These are phyloP conservation scores for Lates japonicus DNA, from an alignment of 2,797 vertebrate genomes.

Conservation along the genomic window DNA sequence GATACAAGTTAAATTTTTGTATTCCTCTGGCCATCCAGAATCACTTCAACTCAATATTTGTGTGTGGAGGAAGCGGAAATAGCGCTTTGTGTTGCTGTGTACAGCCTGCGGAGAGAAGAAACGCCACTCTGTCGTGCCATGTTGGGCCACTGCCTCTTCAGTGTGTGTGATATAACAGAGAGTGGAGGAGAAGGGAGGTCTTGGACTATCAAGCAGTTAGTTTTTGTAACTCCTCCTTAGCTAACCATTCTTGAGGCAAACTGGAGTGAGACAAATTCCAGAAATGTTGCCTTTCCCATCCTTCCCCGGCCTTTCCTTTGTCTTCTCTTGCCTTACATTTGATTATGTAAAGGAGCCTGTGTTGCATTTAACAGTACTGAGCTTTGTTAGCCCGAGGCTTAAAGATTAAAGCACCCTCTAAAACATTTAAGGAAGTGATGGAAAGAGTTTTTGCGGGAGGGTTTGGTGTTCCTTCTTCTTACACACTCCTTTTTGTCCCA, in stretches of 20 bases:
- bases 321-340: constrained; percentile 25
- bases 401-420: constrained; percentile 90
- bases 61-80: constrained; percentile 73
- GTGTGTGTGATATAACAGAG: constrained; percentile 42
- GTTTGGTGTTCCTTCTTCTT: constrained; percentile 21
- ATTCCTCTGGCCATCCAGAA: constrained; percentile 76
- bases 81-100: constrained; percentile 67
- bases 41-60: constrained; percentile 72
- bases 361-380: constrained; percentile 80
- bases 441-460: constrained; percentile 78
- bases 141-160: constrained; percentile 48
- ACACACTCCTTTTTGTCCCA: constrained; percentile 46
- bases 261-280: constrained; percentile 1
- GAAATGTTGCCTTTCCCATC: constrained; percentile 23
- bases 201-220: constrained; percentile 17
- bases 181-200: constrained; percentile 6
- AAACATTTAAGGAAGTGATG: constrained; percentile 83
- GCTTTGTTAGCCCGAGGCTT: constrained; percentile 86
- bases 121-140: constrained; percentile 52
- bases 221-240: constrained; percentile 16
- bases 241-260: constrained; percentile 25
- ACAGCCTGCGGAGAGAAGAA: constrained; percentile 69
- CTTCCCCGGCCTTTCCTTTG: constrained; percentile 1
- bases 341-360: constrained; percentile 74
- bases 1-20: too few species aligned